Conservation (phyloP, 2,113 vertebrate species). For the Donacobius atricapilla region DNA sequence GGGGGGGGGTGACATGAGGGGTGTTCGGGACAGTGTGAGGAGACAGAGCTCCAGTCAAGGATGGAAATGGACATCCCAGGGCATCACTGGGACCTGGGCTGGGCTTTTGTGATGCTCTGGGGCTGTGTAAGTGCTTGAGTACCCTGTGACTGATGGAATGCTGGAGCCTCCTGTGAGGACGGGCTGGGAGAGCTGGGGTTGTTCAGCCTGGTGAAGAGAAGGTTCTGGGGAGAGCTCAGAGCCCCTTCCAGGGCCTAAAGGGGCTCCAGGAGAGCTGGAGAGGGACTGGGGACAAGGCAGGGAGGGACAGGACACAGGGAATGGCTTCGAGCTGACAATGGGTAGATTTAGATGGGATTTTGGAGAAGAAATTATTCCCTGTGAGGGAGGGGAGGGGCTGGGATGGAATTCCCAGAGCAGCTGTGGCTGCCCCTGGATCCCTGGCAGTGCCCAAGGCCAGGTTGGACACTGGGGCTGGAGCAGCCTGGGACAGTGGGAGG, state of each 20-base stretch:
- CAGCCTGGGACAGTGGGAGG: neutral
- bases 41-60: neutral
- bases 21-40: neutral
- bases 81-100: neutral
- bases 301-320: neutral
- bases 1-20: rapidly evolving
- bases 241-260: rapidly evolving
- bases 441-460: neutral
- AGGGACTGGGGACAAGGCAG: neutral
- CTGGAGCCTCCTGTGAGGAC: neutral
- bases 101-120: neutral
- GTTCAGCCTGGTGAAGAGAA: neutral
- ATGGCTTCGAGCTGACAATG: neutral
- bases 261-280: neutral
- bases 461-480: neutral
- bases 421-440: neutral
- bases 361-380: rapidly evolving
- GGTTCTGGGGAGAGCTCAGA: rapidly evolving
- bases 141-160: rapidly evolving
- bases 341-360: rapidly evolving
- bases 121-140: neutral
- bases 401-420: rapidly evolving
- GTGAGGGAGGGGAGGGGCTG: rapidly evolving
- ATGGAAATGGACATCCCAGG: neutral
- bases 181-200: neutral